Evolutionary conservation across 1,140 invertebrate genomes (phyloP), one percentile per base, ranked within the genome.

Genomic region (Leucophenga varia): DNA sequence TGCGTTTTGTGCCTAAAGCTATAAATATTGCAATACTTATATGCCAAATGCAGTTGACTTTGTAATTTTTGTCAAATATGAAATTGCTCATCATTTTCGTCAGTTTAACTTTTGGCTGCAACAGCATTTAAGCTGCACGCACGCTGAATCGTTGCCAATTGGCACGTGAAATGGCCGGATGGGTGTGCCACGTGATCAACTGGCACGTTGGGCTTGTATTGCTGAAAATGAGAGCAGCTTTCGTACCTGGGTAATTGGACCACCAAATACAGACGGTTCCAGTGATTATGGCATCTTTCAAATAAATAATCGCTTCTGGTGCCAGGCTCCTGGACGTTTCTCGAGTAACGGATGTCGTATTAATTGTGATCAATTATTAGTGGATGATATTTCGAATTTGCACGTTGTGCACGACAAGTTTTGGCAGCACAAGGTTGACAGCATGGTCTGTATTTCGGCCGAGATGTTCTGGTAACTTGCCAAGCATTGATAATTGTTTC

Each of bases 261-360:
- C 31, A 13, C 16, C 28, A 12, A 61, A 61, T 21, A 19, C 8
- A 1, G 46, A 60, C 42, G 49, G 43, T 7, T 52, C 46, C 18
- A 32, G 34, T 3, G 58, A 61, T 49, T 58, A 47, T 31, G 54
- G 57, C 3, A 41, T 54, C 10, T 60, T 57, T 32, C 57, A 60
- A 35, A 61, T 60, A 12, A 61, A 61, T 20, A 34, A 50, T 20
- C 22, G 17, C 1, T 61, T 41, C 12, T 61, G 58, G 58, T 57
- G 57, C 21, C 41, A 47, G 32, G 43, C 47, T 3, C 10, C 20
- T 25, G 52, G 43, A 16, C 20, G 39, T 2, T 13, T 3, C 17
- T 49, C 47, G n/a, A 43, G 45, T 9, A 44, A 56, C 13, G 32
- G 34, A 21, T 56, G 49, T 18, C 21, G 30, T 1, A 13, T 56